These are phyloP conservation scores for Cacoxenus indagator DNA, from an alignment of 2,888 invertebrate species.

Conservation along the genomic window DNA sequence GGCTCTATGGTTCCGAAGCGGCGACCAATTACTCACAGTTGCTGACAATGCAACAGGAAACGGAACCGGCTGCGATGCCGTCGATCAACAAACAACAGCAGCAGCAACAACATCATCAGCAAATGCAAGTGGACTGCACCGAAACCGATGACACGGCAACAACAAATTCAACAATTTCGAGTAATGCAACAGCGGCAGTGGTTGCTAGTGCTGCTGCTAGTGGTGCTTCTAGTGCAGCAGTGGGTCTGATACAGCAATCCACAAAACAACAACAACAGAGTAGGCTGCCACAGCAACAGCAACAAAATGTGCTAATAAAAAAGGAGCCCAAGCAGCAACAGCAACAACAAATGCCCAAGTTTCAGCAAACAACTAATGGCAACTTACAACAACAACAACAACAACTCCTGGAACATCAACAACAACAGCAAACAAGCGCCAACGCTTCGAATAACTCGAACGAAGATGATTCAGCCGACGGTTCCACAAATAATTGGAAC, in stretches of 20 bases:
- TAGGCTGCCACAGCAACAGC: slow-evolving; percentile 34
- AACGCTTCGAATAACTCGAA: slow-evolving; percentile 53
- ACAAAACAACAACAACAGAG: slow-evolving; percentile 54
- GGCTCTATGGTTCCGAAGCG: slow-evolving; percentile 72
- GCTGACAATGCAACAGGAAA: slow-evolving; percentile 54
- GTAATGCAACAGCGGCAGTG: slow-evolving; percentile 48
- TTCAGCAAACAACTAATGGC: slow-evolving; percentile 42
- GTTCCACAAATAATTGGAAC: slow-evolving; percentile 57
- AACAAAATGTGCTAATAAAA: slow-evolving; percentile 33
- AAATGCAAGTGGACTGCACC: slow-evolving; percentile 44
- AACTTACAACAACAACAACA: slow-evolving; percentile 37
- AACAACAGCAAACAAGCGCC: slow-evolving; percentile 36
- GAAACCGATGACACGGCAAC: slow-evolving; percentile 56
- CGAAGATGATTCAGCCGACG: slow-evolving; percentile 64
- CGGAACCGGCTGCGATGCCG: slow-evolving; percentile 15
- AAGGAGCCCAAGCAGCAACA: slow-evolving; percentile 39
- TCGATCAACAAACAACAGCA: slow-evolving; percentile 18
- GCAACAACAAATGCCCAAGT: slow-evolving; percentile 39
- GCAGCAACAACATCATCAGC: slow-evolving; percentile 53
- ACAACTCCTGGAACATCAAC: slow-evolving; percentile 39
- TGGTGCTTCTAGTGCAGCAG: background rate
- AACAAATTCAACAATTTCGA: slow-evolving; percentile 57
- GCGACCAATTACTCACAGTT: slow-evolving; percentile 67
- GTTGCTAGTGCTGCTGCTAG: slow-evolving; percentile 33
- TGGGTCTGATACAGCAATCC: slow-evolving; percentile 65